These are phyloP conservation scores for Drosophila neotestacea DNA, from an alignment of 2,888 invertebrate species.

Conservation along the genomic window DNA sequence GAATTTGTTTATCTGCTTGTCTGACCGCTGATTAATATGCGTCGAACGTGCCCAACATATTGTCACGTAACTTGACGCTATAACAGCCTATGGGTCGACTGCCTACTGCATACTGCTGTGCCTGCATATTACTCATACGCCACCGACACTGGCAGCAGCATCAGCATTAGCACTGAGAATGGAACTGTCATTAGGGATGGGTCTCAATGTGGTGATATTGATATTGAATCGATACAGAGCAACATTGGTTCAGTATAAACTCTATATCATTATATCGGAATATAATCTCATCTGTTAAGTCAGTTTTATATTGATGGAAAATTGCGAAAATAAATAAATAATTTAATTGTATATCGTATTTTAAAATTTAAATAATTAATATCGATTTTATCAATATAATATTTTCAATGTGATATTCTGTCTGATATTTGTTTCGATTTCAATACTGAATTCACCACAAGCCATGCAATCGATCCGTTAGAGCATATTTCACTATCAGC, in stretches of 20 bases:
- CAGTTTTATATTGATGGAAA: no score
- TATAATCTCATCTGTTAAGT: no score
- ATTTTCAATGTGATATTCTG: no score
- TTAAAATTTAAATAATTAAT: no score
- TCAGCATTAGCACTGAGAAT: background rate
- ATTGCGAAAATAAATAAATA: no score
- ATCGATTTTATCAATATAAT: no score
- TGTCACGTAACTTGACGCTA: slow-evolving; percentile 67
- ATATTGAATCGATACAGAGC: no score
- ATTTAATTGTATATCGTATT: no score
- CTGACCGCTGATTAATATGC: slow-evolving; percentile 61
- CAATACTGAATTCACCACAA: slow-evolving; percentile 21
- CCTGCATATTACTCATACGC: slow-evolving; percentile 60
- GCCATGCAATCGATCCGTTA: slow-evolving; percentile 52
- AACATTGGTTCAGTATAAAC: no score
- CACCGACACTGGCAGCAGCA: slow-evolving; percentile 15
- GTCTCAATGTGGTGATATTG: no score
- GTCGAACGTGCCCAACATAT: slow-evolving; percentile 67
- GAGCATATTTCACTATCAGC: slow-evolving; percentile 35
- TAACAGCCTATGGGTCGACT: slow-evolving; percentile 8
- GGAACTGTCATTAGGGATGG: background rate
- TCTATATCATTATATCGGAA: no score
- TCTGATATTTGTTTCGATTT: no score
- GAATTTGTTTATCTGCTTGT: slow-evolving; percentile 46
- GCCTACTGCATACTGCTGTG: slow-evolving; percentile 6